These are phyloP conservation scores for Tillus elongatus DNA, from an alignment of 2,888 invertebrate species.

Conservation along the genomic window DNA sequence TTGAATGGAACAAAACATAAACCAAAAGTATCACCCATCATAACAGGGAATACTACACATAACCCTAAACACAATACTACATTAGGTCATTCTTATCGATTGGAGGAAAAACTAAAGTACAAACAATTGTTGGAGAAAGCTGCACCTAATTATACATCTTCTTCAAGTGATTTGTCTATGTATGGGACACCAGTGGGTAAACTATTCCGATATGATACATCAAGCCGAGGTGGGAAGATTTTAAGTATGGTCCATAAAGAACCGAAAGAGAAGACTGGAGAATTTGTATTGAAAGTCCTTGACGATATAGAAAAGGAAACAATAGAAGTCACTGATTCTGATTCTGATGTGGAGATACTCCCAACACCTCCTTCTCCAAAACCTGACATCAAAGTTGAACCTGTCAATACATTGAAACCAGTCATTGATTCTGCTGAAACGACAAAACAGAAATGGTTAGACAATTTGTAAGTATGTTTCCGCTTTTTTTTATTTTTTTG, in stretches of 20 bases:
- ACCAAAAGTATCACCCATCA: no score
- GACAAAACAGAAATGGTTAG: slow-evolving; percentile 48
- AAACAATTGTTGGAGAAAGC: background rate
- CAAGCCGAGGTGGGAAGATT: background rate
- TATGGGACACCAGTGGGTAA: background rate
- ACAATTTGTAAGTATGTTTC: slow-evolving; percentile 40
- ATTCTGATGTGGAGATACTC: slow-evolving; percentile 34
- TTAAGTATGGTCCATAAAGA: background rate
- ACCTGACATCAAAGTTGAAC: slow-evolving; percentile 36
- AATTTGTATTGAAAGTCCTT: slow-evolving; percentile 27
- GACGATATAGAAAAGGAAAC: slow-evolving; percentile 27
- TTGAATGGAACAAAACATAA: background rate
- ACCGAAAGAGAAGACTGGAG: background rate
- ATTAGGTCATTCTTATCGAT: background rate
- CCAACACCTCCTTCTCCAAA: slow-evolving; percentile 36
- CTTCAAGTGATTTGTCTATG: background rate
- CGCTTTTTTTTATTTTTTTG: slow-evolving; percentile 10
- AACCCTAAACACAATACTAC: background rate
- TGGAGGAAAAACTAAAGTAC: background rate
- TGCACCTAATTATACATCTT: no score
- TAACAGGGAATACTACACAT: no score
- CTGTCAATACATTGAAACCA: slow-evolving; percentile 49
- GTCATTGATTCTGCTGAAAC: slow-evolving; percentile 46
- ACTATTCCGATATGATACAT: background rate
- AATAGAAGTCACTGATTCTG: slow-evolving; percentile 38